A percentile compares a stretch with the other conserved stretches of the same genome.
Evolutionary conservation across 2,113 vertebrate species (phyloP).

Genomic region (Atractosteus spatula): DNA sequence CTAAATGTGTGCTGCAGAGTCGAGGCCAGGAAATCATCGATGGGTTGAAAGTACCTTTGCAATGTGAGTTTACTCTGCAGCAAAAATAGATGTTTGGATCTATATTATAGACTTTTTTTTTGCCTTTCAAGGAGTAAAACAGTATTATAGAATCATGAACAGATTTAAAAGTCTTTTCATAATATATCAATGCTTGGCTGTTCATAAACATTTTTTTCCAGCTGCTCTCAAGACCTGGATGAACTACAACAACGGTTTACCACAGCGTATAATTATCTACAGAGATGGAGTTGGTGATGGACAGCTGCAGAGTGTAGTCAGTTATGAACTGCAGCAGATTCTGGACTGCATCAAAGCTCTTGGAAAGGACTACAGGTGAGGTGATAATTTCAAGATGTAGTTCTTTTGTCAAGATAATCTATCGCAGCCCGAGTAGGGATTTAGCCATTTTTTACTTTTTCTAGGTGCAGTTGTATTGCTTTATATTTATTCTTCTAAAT

Average conservation of each 20-base stretch:
- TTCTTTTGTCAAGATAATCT: no score
- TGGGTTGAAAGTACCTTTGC: slow-evolving; percentile 81
- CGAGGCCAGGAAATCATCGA: slow-evolving; percentile 90
- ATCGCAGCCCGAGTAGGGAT: no score
- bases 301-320: slow-evolving; percentile 80
- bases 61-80: slow-evolving; percentile 51
- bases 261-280: slow-evolving; percentile 86
- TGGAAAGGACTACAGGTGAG: slow-evolving; percentile 79
- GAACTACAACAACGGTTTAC: slow-evolving; percentile 75
- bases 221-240: slow-evolving; percentile 78
- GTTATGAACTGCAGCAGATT: slow-evolving; percentile 86
- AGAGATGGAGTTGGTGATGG: slow-evolving; percentile 93
- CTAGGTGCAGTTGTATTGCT: no score
- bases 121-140: background rate
- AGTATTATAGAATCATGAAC: background rate
- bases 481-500: no score
- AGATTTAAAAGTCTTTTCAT: no score
- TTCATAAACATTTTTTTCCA: slow-evolving; percentile 36
- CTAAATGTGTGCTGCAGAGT: slow-evolving; percentile 82
- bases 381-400: background rate
- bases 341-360: slow-evolving; percentile 78
- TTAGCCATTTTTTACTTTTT: no score
- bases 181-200: no score
- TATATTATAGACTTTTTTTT: background rate
- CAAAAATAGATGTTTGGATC: background rate